Evolutionary conservation across 2,888 invertebrate species (phyloP).

Genomic region (Metopia argyrocephala): DNA sequence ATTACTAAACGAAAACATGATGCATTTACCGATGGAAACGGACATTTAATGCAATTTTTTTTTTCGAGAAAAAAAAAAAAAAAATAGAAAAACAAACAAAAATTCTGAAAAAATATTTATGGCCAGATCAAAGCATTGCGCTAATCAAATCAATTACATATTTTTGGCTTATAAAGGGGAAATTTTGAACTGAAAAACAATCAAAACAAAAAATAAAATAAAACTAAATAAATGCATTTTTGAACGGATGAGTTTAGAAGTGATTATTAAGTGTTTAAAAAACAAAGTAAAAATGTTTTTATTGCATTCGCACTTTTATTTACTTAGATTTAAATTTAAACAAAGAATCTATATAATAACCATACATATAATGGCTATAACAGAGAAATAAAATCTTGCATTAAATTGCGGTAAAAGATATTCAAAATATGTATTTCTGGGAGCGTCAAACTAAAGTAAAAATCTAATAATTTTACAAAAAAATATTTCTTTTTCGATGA

Average conservation of each 20-base stretch:
- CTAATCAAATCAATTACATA: conserved; percentile 63
- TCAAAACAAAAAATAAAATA: conserved; percentile 6
- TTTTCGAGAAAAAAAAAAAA: conserved; percentile 31
- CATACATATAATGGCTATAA: too few relatives aligned
- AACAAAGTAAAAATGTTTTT: conserved; percentile 53
- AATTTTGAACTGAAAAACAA: conserved; percentile 16
- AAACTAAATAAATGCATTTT: not conserved
- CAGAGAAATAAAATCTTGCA: too few relatives aligned
- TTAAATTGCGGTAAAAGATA: too few relatives aligned
- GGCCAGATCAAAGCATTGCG: conserved; percentile 53
- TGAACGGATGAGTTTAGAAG: conserved; percentile 54
- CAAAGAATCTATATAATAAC: conserved; percentile 27
- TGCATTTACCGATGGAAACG: conserved; percentile 45
- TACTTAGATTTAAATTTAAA: conserved; percentile 33
- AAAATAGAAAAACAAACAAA: conserved; percentile 44
- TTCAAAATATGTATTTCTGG: too few relatives aligned
- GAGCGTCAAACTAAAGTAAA: too few relatives aligned
- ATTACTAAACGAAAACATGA: conserved; percentile 40
- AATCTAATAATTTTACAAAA: too few relatives aligned
- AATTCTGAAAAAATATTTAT: conserved; percentile 50
- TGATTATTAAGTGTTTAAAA: conserved; percentile 64
- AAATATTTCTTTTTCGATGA: too few relatives aligned
- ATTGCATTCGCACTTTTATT: not conserved
- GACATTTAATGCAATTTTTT: conserved; percentile 62
- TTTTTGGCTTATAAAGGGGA: conserved; percentile 34